Percentiles rank a stretch among this genome's conserved stretches.
phyloP scores from a whole-genome alignment of 2,888 invertebrate genomes.

The Pristionchus mayeri region DNA sequence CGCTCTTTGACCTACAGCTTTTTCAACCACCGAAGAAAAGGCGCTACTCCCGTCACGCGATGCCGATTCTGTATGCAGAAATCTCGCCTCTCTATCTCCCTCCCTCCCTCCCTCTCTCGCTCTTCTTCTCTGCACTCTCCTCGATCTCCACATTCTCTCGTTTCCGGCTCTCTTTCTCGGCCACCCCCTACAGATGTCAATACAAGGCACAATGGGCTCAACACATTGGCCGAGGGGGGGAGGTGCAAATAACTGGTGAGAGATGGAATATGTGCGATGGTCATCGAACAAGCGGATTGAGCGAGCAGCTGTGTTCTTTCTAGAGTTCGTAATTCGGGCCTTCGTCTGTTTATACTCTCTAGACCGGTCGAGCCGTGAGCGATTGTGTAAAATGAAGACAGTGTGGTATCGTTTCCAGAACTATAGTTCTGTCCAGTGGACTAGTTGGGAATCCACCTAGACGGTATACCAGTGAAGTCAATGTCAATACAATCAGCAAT shows the following conservation, averaged over 20 bases:
- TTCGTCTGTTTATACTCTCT: too few species aligned
- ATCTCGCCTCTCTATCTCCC: background rate
- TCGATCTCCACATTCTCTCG: background rate
- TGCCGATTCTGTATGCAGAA: conserved; percentile 35
- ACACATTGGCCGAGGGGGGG: conserved; percentile 15
- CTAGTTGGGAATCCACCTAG: too few species aligned
- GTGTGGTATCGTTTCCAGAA: too few species aligned
- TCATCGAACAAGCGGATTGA: background rate
- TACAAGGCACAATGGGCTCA: conserved; percentile 30
- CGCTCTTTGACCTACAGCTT: background rate
- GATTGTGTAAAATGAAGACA: too few species aligned
- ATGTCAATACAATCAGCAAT: too few species aligned
- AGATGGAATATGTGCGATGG: background rate
- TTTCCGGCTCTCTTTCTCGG: background rate
- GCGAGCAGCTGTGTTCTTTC: too few species aligned
- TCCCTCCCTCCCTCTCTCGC: background rate
- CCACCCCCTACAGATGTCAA: background rate
- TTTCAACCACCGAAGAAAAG: background rate
- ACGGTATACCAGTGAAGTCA: too few species aligned
- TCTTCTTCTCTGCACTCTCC: conserved; percentile 25
- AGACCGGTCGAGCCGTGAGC: too few species aligned
- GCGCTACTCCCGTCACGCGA: background rate
- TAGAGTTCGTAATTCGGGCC: too few species aligned
- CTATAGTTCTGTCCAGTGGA: too few species aligned
- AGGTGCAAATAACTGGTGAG: background rate